phyloP scores from a whole-genome alignment of 2,113 vertebrate species.

The Nothoprocta perdicaria region DNA sequence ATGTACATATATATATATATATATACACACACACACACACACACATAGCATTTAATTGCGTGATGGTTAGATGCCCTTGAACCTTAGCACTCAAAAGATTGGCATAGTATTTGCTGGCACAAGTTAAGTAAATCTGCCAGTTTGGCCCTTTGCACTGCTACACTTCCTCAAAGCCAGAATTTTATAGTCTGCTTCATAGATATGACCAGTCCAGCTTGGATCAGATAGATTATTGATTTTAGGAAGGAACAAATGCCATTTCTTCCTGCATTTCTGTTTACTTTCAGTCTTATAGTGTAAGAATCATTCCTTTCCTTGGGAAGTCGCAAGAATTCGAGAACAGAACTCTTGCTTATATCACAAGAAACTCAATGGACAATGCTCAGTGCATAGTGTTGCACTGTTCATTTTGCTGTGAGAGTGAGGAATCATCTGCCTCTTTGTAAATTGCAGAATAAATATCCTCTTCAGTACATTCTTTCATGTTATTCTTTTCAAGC shows the following conservation, averaged over 20 bases:
- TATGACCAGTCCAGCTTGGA: not conserved
- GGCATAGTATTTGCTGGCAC: not conserved
- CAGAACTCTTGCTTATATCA: not conserved
- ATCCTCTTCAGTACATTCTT: constrained; percentile 46
- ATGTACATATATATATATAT: not conserved
- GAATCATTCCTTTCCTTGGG: not conserved
- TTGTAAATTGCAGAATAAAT: constrained; percentile 44
- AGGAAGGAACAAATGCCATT: not conserved
- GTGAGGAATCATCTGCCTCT: not conserved
- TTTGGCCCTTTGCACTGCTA: not conserved
- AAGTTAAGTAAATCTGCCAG: not conserved
- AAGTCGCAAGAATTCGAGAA: not conserved
- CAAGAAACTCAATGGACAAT: not conserved
- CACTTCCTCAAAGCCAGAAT: not conserved
- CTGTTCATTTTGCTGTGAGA: not conserved
- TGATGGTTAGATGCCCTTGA: not conserved
- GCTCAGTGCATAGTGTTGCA: not conserved
- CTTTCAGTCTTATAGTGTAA: not conserved
- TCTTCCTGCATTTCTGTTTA: not conserved
- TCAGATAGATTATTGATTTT: not conserved
- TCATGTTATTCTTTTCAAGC: constrained; percentile 50
- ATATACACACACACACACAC: not conserved
- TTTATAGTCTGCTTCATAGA: not conserved
- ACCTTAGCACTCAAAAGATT: not conserved
- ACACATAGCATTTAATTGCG: not conserved